Evolutionary conservation across 30 jellyfish, hydroid and myxozoan species (phyloP), one percentile per base, ranked within the genome.

Genomic region (Mastigias papua): DNA sequence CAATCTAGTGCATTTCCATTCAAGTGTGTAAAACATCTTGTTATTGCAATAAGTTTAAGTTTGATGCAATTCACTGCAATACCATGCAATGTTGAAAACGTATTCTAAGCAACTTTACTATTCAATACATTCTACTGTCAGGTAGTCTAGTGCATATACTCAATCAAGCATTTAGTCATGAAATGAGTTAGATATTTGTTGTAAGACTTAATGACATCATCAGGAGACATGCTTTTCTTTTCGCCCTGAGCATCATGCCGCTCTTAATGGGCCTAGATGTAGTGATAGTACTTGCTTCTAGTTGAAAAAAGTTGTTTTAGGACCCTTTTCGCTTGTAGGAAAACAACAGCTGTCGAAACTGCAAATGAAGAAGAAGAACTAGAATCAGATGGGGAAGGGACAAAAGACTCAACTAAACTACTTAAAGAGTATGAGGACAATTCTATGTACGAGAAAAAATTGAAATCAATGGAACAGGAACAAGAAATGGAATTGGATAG

Each of bases 301-400:
- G 25, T 51, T 51, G 25, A 10, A 4, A 51, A 2, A 51, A 17
- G 25, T 51, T 16, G 7, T 8, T 21, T 51, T 51, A 10, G 5
- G 23, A 4, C 27, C 27, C 60, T 6, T 46, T 46, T 6, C 8
- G 13, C 16, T 58, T 58, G 10, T 8, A 63, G 74, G 74, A 21
- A 63, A 23, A 1, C 74, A 37, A 23, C 35, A 7, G 37, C 34
- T 2, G 46, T 23, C 23, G 74, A 63, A 63, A 37, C 42, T 27
- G 74, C 74, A 23, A 63, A 25, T 27, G 46, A n/a, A 23, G 74
- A 63, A 26, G 74, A 63, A 4, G 74, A 63, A 63, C 23, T 42
- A 10, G 74, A 63, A 63, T 63, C 74, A 10, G 74, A 63, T 63
- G 83, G 35, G 17, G 83, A 72, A 23, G 83, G 35, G 35, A n/a